Percentiles rank a stretch among this genome's conserved stretches.
Conservation (phyloP, 2,888 invertebrate genomes). For the Hyles lineata region DNA sequence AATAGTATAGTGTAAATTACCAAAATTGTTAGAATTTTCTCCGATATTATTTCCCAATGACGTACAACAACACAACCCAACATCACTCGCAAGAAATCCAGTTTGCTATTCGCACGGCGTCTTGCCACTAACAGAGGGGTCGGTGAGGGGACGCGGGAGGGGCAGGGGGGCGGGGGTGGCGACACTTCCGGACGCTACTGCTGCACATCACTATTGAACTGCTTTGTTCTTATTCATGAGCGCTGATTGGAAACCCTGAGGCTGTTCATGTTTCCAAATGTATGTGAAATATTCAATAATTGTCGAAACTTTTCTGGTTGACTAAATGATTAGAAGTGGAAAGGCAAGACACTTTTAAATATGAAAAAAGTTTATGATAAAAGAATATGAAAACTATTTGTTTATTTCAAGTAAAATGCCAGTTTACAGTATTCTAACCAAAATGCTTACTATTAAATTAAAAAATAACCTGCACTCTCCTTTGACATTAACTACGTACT, state of each 20-base stretch:
- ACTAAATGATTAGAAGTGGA: neutral
- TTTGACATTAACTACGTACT: no score
- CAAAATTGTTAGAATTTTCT: no score
- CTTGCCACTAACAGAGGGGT: conserved; percentile 10
- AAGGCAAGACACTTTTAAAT: neutral
- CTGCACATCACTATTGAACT: neutral
- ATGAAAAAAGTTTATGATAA: no score
- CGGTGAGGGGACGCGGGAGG: neutral
- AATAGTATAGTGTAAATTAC: no score
- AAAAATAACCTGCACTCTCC: no score
- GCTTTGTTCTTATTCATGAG: conserved; percentile 25
- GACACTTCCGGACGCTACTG: conserved; percentile 10
- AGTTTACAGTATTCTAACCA: no score
- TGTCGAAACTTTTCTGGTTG: neutral
- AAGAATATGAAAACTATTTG: no score
- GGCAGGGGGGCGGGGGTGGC: neutral
- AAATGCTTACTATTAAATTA: no score
- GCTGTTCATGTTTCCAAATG: neutral
- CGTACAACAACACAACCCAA: neutral
- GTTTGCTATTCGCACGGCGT: conserved; percentile 20
- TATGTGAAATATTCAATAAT: neutral
- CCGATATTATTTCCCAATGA: neutral
- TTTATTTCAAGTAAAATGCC: no score
- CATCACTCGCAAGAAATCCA: neutral
- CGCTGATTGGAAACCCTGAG: conserved; percentile 11